phyloP scores from a whole-genome alignment of 2,113 vertebrate species.

The Semnornis frantzii region DNA sequence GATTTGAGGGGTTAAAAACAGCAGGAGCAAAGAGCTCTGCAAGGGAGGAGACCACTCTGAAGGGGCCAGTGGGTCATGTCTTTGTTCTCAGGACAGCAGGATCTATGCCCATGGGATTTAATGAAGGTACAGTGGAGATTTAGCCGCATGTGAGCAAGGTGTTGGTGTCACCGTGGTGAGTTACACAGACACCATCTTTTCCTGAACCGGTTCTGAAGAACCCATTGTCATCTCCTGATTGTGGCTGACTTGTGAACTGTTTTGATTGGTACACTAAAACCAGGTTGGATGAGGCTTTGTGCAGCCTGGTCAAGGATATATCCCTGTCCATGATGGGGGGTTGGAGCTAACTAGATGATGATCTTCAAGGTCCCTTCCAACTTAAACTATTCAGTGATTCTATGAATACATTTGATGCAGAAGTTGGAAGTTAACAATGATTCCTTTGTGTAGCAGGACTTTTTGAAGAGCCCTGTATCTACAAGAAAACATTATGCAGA shows the following conservation, averaged over 20 bases:
- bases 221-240: background rate
- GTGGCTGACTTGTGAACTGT: background rate
- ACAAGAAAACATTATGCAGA: background rate
- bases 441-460: background rate
- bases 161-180: fast-evolving
- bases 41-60: background rate
- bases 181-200: background rate
- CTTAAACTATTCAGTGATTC: too few species aligned
- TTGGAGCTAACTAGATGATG: too few species aligned
- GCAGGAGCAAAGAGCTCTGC: background rate
- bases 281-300: too few species aligned
- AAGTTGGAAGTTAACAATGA: background rate
- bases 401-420: background rate
- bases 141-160: fast-evolving
- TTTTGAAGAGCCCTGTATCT: background rate
- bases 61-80: background rate
- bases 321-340: too few species aligned
- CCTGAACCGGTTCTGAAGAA: background rate
- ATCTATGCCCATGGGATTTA: fast-evolving
- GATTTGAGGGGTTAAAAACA: background rate
- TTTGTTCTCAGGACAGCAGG: background rate
- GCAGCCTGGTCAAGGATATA: too few species aligned
- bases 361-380: too few species aligned
- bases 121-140: background rate
- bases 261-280: background rate